Base-by-base conservation (phyloP, 2,888 invertebrate genomes). In the Marronus borbonicus region DNA sequence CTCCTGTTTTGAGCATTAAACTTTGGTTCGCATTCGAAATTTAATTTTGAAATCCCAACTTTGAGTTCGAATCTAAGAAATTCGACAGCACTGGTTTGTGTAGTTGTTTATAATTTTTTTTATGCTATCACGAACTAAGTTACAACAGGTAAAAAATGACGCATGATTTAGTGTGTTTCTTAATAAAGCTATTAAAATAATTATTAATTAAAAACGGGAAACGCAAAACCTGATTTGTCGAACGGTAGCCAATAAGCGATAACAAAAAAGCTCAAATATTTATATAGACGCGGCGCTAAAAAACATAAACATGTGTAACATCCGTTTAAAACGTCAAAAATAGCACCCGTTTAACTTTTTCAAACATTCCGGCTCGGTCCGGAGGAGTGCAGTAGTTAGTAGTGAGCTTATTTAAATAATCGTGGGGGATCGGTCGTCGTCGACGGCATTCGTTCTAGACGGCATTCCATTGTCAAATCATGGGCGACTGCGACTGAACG, bases 391-490 rank as follows among this genome's bases (percentile, higher is more conserved):
- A 62, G 75, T 75, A 65, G 70, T 55, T 75, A 65, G 70, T 55
- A 70, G 55, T 39, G 70, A 70, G 66, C 76, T 76, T 66, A 70
- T 68, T 78, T 77, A 72, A 81, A 83, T 82, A 82, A 81, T 85
- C 85, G 85, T 65, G 58, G 44, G 76, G 75, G 76, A 77, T 85
- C 85, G 85, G 76, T 83, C 50, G 17, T 3, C 49, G 50, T 75
- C 78, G 85, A 55, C 58, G 58, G 36, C 55, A 50, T 28, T 76
- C 79, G 79, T 49, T 76, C 78, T 81, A 80, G 79, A 84, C 85
- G 83, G 83, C 85, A 86, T 86, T 86, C 85, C 85, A 83, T 81
- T 80, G 81, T 81, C 70, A 76, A 78, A 79, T 76, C 81, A 79
- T 80, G 76, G 77, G 77, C 79, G 80, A 78, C 78, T 79, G 75